Percentiles rank a stretch among this genome's conserved stretches.
Evolutionary conservation across 2,888 invertebrate genomes (phyloP).

Genomic region (Nymphalis urticae): DNA sequence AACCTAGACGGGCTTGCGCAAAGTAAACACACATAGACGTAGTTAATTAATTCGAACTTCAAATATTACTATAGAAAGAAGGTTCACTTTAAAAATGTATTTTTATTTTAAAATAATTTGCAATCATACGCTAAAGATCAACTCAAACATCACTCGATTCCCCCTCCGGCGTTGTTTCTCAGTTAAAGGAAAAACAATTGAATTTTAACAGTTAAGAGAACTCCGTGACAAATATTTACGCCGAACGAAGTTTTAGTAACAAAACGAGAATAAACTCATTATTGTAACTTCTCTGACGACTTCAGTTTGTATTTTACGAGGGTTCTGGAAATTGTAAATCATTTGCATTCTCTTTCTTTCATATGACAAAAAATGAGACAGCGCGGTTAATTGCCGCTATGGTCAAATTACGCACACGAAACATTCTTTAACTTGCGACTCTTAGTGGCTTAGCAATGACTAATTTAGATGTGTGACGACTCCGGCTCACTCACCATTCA

Average conservation of each 20-base stretch:
- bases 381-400: no score
- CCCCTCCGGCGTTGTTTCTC: neutral
- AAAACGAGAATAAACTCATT: conserved; percentile 41
- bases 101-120: no score
- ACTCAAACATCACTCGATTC: neutral
- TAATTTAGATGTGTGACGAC: no score
- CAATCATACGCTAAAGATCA: conserved; percentile 8
- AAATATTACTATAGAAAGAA: no score
- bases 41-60: no score
- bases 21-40: no score
- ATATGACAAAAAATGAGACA: neutral
- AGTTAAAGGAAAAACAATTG: conserved; percentile 27
- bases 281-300: conserved; percentile 40
- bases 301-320: conserved; percentile 32
- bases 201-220: conserved; percentile 28
- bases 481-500: no score
- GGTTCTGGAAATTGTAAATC: neutral
- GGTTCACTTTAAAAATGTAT: no score
- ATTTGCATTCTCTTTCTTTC: neutral
- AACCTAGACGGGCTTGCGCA: no score
- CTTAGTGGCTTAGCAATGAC: no score
- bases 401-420: no score
- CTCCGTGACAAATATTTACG: conserved; percentile 36
- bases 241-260: conserved; percentile 37
- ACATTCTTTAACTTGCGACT: no score